Percentiles rank a stretch among this genome's conserved stretches.
phyloP scores from a whole-genome alignment of 2,113 vertebrate species.

The Callochromis pleurospilus region DNA sequence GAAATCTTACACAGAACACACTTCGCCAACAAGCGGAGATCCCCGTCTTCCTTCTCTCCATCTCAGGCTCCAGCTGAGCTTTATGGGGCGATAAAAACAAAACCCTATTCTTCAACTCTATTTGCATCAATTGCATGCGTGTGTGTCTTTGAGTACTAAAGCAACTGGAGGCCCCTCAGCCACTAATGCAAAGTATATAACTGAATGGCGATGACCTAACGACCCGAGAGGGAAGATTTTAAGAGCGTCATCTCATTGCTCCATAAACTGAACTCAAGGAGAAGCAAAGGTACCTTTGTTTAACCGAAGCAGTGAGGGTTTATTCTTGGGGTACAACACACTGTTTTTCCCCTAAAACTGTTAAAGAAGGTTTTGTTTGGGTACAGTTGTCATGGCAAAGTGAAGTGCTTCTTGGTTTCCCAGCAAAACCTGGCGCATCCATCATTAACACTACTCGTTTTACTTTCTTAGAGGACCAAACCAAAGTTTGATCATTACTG shows the following conservation, averaged over 20 bases:
- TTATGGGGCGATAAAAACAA: constrained; percentile 40
- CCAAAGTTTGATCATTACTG: not conserved
- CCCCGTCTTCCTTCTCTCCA: not conserved
- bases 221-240: not conserved
- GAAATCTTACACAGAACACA: not conserved
- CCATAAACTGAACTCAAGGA: not conserved
- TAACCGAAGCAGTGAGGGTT: not conserved
- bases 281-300: not conserved
- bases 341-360: not conserved
- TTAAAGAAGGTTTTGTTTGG: not conserved
- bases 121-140: not conserved
- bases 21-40: not conserved
- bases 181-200: not conserved
- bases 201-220: not conserved
- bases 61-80: constrained; percentile 41
- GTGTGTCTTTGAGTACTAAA: not conserved
- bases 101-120: constrained; percentile 11
- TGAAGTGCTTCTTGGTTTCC: not conserved
- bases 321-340: not conserved
- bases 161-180: not conserved
- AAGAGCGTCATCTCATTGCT: not conserved
- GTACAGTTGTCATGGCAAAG: not conserved
- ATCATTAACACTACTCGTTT: not conserved
- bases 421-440: not conserved
- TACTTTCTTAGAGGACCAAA: not conserved